Percentiles rank a stretch among this genome's conserved stretches.
Conservation (phyloP, 37 sponge, comb jelly and placozoan species). For the Bolinopsis microptera region DNA sequence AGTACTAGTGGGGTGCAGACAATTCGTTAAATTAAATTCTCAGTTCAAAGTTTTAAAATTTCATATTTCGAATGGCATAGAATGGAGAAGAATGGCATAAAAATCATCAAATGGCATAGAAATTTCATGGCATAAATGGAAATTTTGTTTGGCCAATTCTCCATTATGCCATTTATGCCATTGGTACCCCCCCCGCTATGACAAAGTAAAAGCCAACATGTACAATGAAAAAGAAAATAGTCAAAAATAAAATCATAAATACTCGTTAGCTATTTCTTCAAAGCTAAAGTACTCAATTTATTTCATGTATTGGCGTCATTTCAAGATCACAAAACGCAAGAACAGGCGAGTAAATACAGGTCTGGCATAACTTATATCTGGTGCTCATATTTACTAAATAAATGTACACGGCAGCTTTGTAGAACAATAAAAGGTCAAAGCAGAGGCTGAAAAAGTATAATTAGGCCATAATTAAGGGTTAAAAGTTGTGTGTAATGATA, state of each 20-base stretch:
- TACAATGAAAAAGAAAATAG: slow-evolving; percentile 53
- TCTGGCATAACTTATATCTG: background rate
- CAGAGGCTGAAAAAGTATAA: background rate
- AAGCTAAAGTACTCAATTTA: background rate
- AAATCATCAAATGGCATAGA: no score
- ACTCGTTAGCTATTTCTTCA: slow-evolving; percentile 16
- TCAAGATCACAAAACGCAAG: background rate
- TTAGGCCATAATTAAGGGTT: background rate
- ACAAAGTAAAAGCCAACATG: background rate
- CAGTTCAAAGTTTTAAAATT: no score
- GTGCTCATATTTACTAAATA: background rate
- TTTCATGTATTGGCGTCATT: background rate
- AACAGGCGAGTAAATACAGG: background rate
- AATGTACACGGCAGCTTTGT: background rate
- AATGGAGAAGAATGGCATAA: no score
- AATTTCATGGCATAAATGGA: no score
- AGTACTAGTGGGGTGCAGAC: no score
- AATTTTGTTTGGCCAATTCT: no score
- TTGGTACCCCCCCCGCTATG: no score
- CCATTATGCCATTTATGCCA: no score
- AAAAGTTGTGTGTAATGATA: background rate
- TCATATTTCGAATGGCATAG: no score
- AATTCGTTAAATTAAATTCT: no score
- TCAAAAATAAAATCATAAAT: slow-evolving; percentile 52
- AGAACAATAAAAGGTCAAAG: background rate